Percentiles rank a stretch among this genome's conserved stretches.
Evolutionary conservation across 2,113 vertebrate genomes (phyloP).

Genomic region (Sialia sialis): DNA sequence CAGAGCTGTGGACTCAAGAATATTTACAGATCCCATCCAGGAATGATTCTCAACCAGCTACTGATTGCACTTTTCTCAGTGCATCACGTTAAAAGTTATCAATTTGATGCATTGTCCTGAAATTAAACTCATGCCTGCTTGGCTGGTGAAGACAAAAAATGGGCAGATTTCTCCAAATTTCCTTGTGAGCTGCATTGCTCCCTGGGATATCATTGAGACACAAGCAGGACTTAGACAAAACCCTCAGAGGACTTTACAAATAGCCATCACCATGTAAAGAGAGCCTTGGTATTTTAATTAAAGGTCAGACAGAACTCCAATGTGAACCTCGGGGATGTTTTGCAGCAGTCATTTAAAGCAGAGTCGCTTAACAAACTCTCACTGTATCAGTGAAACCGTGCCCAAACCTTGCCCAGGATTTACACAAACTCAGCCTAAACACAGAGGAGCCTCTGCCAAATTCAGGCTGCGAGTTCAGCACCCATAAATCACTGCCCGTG

Average conservation of each 20-base stretch:
- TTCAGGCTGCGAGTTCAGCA: neutral
- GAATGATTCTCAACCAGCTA: neutral
- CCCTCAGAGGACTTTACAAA: neutral
- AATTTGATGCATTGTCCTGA: neutral
- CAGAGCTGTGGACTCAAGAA: neutral
- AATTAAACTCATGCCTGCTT: neutral
- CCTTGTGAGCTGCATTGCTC: neutral
- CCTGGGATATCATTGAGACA: neutral
- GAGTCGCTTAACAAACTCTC: slow-evolving; percentile 6
- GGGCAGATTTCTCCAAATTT: neutral
- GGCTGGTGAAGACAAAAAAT: neutral
- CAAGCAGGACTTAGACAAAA: neutral
- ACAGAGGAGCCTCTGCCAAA: neutral
- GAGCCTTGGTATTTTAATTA: slow-evolving; percentile 60
- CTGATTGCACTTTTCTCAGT: neutral
- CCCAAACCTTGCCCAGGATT: neutral
- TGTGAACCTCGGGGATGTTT: neutral
- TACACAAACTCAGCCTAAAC: neutral
- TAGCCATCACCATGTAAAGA: neutral
- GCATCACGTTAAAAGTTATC: neutral
- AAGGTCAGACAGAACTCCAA: slow-evolving; percentile 44
- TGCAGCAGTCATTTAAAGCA: slow-evolving; percentile 6
- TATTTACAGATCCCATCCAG: neutral
- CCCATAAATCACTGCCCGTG: neutral
- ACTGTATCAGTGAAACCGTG: neutral